Percentiles rank a stretch among this genome's conserved stretches.
These are phyloP conservation scores for Mythimna ferrago DNA, from an alignment of 2,888 invertebrate species.

Conservation along the genomic window DNA sequence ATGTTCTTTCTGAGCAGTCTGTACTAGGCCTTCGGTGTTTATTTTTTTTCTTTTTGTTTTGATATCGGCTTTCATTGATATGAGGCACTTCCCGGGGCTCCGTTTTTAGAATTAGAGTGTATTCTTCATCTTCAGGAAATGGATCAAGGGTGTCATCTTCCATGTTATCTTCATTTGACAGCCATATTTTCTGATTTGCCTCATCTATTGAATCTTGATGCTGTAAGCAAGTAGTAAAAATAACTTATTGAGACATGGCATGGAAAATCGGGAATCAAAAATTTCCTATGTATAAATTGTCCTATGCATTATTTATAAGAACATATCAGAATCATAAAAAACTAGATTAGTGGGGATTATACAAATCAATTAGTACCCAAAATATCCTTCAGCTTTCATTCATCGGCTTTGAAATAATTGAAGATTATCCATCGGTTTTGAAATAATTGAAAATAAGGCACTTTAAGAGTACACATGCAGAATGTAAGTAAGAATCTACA, in stretches of 20 bases:
- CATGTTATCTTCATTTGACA: conserved; percentile 59
- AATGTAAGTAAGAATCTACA: neutral
- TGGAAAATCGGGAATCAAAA: no score
- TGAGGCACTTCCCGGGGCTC: conserved; percentile 69
- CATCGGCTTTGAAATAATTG: neutral
- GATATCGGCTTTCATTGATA: conserved; percentile 53
- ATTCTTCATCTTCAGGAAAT: conserved; percentile 71
- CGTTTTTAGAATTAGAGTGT: conserved; percentile 71
- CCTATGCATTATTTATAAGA: no score
- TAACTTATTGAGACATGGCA: no score
- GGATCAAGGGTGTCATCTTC: conserved; percentile 66
- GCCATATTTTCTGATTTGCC: conserved; percentile 65
- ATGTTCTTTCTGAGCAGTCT: conserved; percentile 73
- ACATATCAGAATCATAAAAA: no score
- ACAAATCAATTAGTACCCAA: neutral
- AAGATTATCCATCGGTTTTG: no score
- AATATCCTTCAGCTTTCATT: neutral
- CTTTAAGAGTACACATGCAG: neutral
- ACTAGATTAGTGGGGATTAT: neutral
- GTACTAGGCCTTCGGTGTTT: conserved; percentile 72
- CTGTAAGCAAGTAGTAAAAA: conserved; percentile 40
- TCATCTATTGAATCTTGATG: conserved; percentile 64
- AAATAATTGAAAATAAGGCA: neutral
- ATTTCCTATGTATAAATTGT: no score
- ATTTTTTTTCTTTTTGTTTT: conserved; percentile 76